Base-by-base conservation (phyloP, 2,113 vertebrate species). In the Porphyrio hochstetteri region DNA sequence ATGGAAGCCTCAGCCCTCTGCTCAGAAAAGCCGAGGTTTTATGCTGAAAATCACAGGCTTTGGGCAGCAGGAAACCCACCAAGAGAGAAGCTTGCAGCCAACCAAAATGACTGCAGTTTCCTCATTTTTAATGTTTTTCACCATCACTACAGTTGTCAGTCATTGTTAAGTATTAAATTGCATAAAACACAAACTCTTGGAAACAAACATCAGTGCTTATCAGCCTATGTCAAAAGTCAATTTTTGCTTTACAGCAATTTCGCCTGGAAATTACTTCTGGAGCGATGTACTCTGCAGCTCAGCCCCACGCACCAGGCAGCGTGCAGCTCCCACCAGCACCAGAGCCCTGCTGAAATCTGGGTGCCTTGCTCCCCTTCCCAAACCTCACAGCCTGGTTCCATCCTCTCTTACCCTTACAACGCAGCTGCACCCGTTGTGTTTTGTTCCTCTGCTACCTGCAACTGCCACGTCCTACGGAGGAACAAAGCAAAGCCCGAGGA, bases 171-270 rank as follows among this genome's bases (percentile, higher is more conserved):
- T 44, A 92, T 88, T 93, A 96, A 96, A 96, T 90, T 95, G 85
- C 90, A 95, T 96, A 96, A 96, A 96, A 93, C 70, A 93, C 93
- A 93, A 92, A 93, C 85, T 82, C 93, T 94, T 96, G 93, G 93
- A 96, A 96, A 83, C 82, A 95, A 96, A 94, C 93, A 97, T 82
- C 94, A 28, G 92, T 71, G 93, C 82, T 96, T 96, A 97, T 95
- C 94, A 96, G 96, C 86, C 92, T 83, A 81, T 97, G 95, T 94
- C 92, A 97, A 92, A 96, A 97, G 93, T 96, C 95, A 96, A 86
- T 95, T 96, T 94, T 94, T 95, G 56, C 90, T 96, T 96, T 92
- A 95, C 76, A 90, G 88, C 96, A 95, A 92, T 96, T 96, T 95
- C 1, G 0, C 64, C 60, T 78, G 86, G 79, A 94, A 96, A 97